Evolutionary conservation across 2,888 invertebrate species (phyloP).

Genomic region (Orgyia antiqua): DNA sequence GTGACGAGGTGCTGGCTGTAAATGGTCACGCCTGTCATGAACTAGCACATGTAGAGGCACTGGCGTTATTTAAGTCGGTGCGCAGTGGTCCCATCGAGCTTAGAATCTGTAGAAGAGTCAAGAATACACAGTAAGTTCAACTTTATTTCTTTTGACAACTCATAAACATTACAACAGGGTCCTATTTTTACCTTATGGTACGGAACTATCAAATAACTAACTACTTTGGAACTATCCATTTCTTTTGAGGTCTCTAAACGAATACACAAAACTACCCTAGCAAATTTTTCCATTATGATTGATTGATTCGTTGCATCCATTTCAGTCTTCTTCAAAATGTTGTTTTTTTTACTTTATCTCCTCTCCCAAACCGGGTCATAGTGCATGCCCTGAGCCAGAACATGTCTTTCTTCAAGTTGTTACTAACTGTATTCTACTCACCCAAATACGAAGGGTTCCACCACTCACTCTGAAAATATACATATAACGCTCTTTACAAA

Average conservation of each 20-base stretch:
- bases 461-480: too few relatives aligned
- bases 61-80: constrained; percentile 88
- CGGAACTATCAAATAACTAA: not conserved
- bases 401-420: too few relatives aligned
- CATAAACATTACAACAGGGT: not conserved
- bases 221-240: not conserved
- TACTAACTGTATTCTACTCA: too few relatives aligned
- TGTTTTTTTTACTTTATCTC: too few relatives aligned
- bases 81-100: constrained; percentile 87
- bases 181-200: too few relatives aligned
- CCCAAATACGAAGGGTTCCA: too few relatives aligned
- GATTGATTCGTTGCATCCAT: too few relatives aligned
- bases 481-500: too few relatives aligned
- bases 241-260: not conserved
- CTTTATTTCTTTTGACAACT: not conserved
- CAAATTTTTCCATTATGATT: too few relatives aligned
- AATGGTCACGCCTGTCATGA: constrained; percentile 89
- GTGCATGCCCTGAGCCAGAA: too few relatives aligned
- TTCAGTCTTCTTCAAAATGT: too few relatives aligned
- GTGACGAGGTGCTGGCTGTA: constrained; percentile 89
- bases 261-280: not conserved
- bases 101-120: constrained; percentile 82
- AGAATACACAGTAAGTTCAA: constrained; percentile 57
- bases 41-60: constrained; percentile 88
- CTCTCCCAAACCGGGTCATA: too few relatives aligned